Percentiles rank a stretch among this genome's conserved stretches.
Conservation (phyloP, 2,113 vertebrate species). For the Phylloscopus whistleri region DNA sequence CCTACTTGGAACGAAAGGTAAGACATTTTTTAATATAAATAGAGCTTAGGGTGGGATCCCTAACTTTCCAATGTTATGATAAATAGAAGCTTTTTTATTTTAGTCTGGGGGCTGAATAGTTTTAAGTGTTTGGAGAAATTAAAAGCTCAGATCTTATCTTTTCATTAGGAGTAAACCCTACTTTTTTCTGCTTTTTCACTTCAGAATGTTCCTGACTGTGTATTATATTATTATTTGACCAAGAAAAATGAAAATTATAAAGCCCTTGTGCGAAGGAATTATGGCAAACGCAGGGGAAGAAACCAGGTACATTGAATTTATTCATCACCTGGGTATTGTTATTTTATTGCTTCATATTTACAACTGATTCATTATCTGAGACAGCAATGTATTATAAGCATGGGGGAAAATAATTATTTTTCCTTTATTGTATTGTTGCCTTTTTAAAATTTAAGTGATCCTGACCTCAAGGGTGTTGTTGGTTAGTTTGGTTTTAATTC, state of each 20-base stretch:
- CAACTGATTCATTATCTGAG: not conserved
- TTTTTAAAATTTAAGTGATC: not conserved
- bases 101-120: not conserved
- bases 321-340: not conserved
- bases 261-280: conserved; percentile 93
- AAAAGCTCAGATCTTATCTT: not conserved
- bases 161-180: not conserved
- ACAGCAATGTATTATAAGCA: not conserved
- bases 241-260: conserved; percentile 99
- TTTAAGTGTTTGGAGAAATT: not conserved
- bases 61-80: not conserved
- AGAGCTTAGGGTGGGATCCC: not conserved
- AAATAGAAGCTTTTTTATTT: not conserved
- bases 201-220: conserved; percentile 94
- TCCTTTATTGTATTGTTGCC: not conserved
- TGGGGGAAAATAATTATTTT: not conserved
- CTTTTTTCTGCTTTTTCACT: conserved; percentile 7
- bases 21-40: conserved; percentile 20
- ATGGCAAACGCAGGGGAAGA: conserved; percentile 90
- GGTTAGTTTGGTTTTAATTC: not conserved
- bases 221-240: conserved; percentile 97
- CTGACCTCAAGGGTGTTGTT: not conserved
- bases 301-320: conserved; percentile 83
- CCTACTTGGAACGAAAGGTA: conserved; percentile 98
- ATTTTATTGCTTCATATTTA: not conserved